Evolutionary conservation across 2,888 invertebrate species (phyloP), one percentile per base, ranked within the genome.

Genomic region (Zeuzera pyrina): DNA sequence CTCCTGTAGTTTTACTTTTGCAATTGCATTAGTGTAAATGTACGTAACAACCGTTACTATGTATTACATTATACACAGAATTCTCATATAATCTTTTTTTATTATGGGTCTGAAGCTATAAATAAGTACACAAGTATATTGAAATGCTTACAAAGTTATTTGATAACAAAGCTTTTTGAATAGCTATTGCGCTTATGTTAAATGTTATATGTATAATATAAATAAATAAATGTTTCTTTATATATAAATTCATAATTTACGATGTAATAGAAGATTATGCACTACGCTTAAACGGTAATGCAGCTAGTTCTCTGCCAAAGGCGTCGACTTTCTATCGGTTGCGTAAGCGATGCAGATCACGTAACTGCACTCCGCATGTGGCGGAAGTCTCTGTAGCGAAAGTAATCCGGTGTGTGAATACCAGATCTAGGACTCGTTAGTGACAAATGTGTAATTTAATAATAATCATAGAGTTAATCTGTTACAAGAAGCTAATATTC

Each of bases 271-370:
- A 10, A 22, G 60, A 49, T 52, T 68, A 65, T 68, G 65, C 65
- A 62, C n/a, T n/a, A 54, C 52, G 57, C 61, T 47, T 57, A 57
- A 61, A 51, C 64, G 70, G 62, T 67, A 76, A 54, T 78, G 74
- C 78, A 77, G 68, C 65, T 63, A 61, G 64, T 53, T 60, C 62
- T 64, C 52, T 55, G 56, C 44, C 55, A 61, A 50, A 56, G 51
- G 51, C 53, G 58, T 62, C 61, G 70, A 79, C 81, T 83, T 83
- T 81, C 81, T 81, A 79, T 67, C 49, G 55, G 59, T 81, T 81
- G 73, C 76, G 78, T 67, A 81, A 81, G 57, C 48, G 63, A 69
- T 78, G 78, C 76, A 72, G 72, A 76, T 78, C 79, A 79, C 78
- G 83, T 81, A 83, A 81, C 76, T 69, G 68, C 69, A 71, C 67